Evolutionary conservation across 2,797 vertebrate genomes (phyloP).

Genomic region (Enoplosus armatus): DNA sequence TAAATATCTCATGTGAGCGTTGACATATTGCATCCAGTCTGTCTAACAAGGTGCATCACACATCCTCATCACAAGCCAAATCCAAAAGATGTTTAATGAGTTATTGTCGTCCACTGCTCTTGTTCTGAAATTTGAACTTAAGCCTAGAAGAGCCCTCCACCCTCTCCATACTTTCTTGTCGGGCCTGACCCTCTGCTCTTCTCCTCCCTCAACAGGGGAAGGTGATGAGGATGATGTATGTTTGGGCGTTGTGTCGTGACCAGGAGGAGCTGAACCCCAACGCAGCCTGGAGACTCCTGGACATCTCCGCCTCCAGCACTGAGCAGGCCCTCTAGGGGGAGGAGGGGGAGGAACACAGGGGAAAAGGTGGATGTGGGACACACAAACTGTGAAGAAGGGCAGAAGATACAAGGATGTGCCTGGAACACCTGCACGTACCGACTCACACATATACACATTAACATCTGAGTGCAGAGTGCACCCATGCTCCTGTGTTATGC

Average conservation of each 20-base stretch:
- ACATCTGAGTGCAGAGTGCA: constrained; percentile 28
- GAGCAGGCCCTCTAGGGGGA: constrained; percentile 87
- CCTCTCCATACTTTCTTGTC: not conserved
- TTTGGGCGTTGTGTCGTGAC: constrained; percentile 97
- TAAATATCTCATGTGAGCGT: not conserved
- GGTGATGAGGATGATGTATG: constrained; percentile 94
- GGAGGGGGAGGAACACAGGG: constrained; percentile 1
- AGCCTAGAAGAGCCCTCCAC: not conserved
- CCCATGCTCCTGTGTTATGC: constrained; percentile 34
- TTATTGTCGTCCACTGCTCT: not conserved
- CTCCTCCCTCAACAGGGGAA: constrained; percentile 87
- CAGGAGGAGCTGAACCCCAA: constrained; percentile 96
- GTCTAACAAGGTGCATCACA: not conserved
- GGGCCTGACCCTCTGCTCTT: constrained; percentile 28
- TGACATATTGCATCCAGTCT: not conserved
- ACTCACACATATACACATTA: constrained; percentile 24
- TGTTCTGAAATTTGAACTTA: constrained; percentile 11
- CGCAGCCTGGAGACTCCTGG: constrained; percentile 95
- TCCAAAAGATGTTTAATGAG: not conserved
- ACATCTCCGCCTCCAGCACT: constrained; percentile 94
- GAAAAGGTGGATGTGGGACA: constrained; percentile 26
- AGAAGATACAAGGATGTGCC: constrained; percentile 32
- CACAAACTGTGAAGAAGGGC: constrained; percentile 22
- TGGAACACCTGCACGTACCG: constrained; percentile 45
- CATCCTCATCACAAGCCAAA: not conserved